Percentiles rank a stretch among this genome's conserved stretches.
phyloP scores from a whole-genome alignment of 2,797 vertebrate genomes.

The Alcedo quadribrachys region DNA sequence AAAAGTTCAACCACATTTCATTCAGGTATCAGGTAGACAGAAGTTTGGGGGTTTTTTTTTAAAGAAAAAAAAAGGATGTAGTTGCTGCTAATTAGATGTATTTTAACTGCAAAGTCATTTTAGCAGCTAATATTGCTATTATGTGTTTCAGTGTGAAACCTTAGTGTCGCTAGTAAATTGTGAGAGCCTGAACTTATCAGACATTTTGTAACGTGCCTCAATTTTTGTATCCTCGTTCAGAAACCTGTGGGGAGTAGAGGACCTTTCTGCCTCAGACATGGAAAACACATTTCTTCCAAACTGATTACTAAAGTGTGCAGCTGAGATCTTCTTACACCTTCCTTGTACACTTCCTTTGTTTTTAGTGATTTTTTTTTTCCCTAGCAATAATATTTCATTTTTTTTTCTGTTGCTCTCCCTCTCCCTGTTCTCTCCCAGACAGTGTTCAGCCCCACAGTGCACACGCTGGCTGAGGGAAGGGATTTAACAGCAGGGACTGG shows the following conservation, averaged over 20 bases:
- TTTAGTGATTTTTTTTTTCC: not conserved
- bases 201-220: slow-evolving; percentile 17
- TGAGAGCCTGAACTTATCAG: slow-evolving; percentile 51
- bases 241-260: slow-evolving; percentile 33
- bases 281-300: slow-evolving; percentile 38
- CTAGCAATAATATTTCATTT: not conserved
- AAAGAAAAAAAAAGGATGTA: slow-evolving; percentile 32
- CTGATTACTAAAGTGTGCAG: slow-evolving; percentile 8
- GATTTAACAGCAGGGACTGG: not conserved
- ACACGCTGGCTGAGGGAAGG: not conserved
- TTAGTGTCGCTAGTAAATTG: slow-evolving; percentile 55
- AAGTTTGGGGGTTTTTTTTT: not conserved
- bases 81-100: slow-evolving; percentile 73
- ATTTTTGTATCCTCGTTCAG: slow-evolving; percentile 1
- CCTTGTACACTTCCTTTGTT: not conserved
- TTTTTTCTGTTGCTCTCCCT: not conserved
- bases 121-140: slow-evolving; percentile 73
- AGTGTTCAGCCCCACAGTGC: not conserved
- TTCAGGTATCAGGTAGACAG: not conserved
- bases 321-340: slow-evolving; percentile 14
- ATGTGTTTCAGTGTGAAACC: slow-evolving; percentile 64
- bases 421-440: not conserved
- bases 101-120: slow-evolving; percentile 77
- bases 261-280: slow-evolving; percentile 6
- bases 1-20: not conserved